Evolutionary conservation across 1,140 invertebrate genomes (phyloP), one percentile per base, ranked within the genome.

Genomic region (Babylonia areolata): DNA sequence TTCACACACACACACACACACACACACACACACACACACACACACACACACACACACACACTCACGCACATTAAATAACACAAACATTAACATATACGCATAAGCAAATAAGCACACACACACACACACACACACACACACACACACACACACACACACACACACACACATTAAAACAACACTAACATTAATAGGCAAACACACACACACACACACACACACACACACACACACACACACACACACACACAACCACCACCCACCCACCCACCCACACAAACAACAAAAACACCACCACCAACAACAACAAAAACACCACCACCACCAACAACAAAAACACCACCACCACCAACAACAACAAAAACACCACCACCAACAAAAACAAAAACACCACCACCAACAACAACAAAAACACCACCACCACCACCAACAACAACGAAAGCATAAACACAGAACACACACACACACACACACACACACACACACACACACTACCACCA

Each of bases 201-300:
- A 71, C 28, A n/a, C 69, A n/a, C 69, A 71, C 69, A n/a, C 69
- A 71, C 69, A 71, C 69, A 71, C 28, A n/a, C 69, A 71, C 69
- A 71, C 11, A 71, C 69, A 71, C 69, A 71, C 69, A 71, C 69
- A n/a, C n/a, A n/a, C n/a, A n/a, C n/a, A n/a, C n/a, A n/a, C n/a
- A 58, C n/a, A n/a, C n/a, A n/a, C n/a, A 35, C 35, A 77, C 73
- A 77, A 6, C 33, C 73, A 77, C 3, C n/a, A 71, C 5, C 5
- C 31, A 35, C n/a, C 6, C 73, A 75, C 73, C 5, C 31, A 94
- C 94, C 90, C 91, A 81, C 0, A 94, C 92, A n/a, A n/a, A n/a
- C n/a, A n/a, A n/a, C n/a, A n/a, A n/a, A n/a, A n/a, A n/a, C n/a
- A n/a, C n/a, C n/a, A n/a, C n/a, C n/a, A n/a, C n/a, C n/a, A n/a